Evolutionary conservation across 2,797 vertebrate species (phyloP), one percentile per base, ranked within the genome.

Genomic region (Parotocinclus haroldoi): DNA sequence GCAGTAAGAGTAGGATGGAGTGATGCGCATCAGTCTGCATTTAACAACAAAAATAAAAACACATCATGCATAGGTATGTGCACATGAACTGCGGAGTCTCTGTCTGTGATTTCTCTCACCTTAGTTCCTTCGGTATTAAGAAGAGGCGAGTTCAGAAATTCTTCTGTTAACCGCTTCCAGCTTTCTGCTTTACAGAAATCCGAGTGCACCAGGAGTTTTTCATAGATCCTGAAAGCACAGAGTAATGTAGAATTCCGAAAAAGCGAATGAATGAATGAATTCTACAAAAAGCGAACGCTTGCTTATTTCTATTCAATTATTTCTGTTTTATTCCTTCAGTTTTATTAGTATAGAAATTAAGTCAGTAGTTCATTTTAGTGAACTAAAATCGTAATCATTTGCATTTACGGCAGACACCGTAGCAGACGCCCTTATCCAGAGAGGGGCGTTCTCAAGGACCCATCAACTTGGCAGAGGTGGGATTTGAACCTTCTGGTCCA

Each of bases 171-270:
- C 59, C 88, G 91, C 77, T 81, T 92, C 97, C 96, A 99, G 76
- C 93, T 98, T 76, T 89, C 92, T 59, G 97, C 96, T 89, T 97
- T 99, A 79, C 82, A 85, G 68, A 96, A 80, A 76, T 99, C 96
- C 18, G 97, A 99, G 82, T 99, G 95, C 72, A 99, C 85, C 87
- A 95, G 81, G 58, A 99, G 87, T 79, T 98, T 99, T 75, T 98
- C 96, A 71, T 97, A 85, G 84, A 99, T 96, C 74, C 97, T 99
- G 62, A 71, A 69, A 46, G 66, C 48, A 50, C 7, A 42, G 40
- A 11, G 4, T 50, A 4, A 7, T n/a, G 13, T 16, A 42, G 14
- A 7, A 48, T 44, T n/a, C 11, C n/a, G 7, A 50, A 66, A 57
- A 48, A n/a, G n/a, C n/a, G n/a, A n/a, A n/a, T 27, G 27, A 2